phyloP scores from a whole-genome alignment of 2,113 vertebrate genomes.

The Hippocampus comes region DNA sequence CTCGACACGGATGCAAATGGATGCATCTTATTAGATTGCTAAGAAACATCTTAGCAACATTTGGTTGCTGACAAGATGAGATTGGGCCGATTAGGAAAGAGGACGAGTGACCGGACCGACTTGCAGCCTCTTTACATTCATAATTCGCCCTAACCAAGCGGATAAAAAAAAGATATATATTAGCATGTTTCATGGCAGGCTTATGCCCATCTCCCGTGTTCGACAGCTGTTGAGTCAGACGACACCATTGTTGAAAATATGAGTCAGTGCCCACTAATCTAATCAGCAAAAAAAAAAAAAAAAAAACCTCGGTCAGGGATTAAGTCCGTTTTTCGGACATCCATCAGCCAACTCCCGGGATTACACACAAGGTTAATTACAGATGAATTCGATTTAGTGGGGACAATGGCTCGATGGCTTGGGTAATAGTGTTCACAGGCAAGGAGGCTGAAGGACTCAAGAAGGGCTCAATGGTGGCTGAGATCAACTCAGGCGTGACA shows the following conservation, averaged over 20 bases:
- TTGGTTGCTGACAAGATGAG: slow-evolving; percentile 16
- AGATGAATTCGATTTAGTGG: slow-evolving; percentile 47
- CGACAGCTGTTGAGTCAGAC: slow-evolving; percentile 69
- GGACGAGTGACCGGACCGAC: not conserved
- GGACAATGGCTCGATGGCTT: slow-evolving; percentile 39
- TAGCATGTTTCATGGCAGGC: slow-evolving; percentile 63
- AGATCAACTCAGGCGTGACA: slow-evolving; percentile 41
- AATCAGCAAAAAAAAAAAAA: slow-evolving; percentile 34
- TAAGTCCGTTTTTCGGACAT: slow-evolving; percentile 56
- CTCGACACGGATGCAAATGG: slow-evolving; percentile 46
- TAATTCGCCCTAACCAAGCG: slow-evolving; percentile 52
- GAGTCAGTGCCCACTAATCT: slow-evolving; percentile 62
- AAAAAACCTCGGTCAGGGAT: slow-evolving; percentile 45
- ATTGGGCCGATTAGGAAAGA: slow-evolving; percentile 26
- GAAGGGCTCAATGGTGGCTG: slow-evolving; percentile 27
- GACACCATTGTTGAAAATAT: slow-evolving; percentile 49
- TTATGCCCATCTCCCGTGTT: slow-evolving; percentile 46
- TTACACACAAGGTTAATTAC: slow-evolving; percentile 66
- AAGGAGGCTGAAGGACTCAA: slow-evolving; percentile 14
- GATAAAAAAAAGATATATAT: slow-evolving; percentile 52
- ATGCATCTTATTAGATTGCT: slow-evolving; percentile 40
- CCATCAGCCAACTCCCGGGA: slow-evolving; percentile 58
- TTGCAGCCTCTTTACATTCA: slow-evolving; percentile 26
- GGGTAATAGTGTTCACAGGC: slow-evolving; percentile 39
- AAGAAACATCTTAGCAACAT: slow-evolving; percentile 15